These are phyloP conservation scores for Pangasianodon gigas DNA, from an alignment of 2,113 vertebrate genomes.

Conservation along the genomic window DNA sequence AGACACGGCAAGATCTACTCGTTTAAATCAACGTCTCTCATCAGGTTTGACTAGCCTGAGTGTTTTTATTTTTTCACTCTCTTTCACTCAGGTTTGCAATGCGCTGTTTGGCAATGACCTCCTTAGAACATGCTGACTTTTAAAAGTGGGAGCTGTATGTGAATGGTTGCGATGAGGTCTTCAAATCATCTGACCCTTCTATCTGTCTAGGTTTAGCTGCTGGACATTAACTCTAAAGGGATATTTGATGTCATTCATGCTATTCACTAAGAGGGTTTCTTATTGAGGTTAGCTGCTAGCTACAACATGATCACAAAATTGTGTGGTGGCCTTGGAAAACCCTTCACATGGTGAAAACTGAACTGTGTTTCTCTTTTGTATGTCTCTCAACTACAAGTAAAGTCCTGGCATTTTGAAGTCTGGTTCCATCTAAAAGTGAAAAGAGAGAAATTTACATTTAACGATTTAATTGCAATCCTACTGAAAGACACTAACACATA, in stretches of 20 bases:
- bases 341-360: neutral
- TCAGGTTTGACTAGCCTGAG: slow-evolving; percentile 66
- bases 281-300: neutral
- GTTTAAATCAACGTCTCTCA: slow-evolving; percentile 82
- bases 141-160: slow-evolving; percentile 34
- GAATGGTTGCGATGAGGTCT: neutral
- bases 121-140: slow-evolving; percentile 55
- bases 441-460: neutral
- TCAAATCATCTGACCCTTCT: neutral
- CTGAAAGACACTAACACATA: neutral
- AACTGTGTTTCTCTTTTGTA: neutral
- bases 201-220: neutral
- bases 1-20: slow-evolving; percentile 72
- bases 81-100: slow-evolving; percentile 50
- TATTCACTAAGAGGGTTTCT: neutral
- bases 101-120: slow-evolving; percentile 57
- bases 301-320: too few species aligned
- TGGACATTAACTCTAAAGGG: neutral
- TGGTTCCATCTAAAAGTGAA: neutral
- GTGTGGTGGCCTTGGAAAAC: neutral
- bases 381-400: neutral
- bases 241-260: neutral
- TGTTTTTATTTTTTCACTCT: slow-evolving; percentile 42
- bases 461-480: neutral
- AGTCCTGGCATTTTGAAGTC: neutral